Evolutionary conservation across 2,113 vertebrate species (phyloP).

Genomic region (Potamarius usumacintae): DNA sequence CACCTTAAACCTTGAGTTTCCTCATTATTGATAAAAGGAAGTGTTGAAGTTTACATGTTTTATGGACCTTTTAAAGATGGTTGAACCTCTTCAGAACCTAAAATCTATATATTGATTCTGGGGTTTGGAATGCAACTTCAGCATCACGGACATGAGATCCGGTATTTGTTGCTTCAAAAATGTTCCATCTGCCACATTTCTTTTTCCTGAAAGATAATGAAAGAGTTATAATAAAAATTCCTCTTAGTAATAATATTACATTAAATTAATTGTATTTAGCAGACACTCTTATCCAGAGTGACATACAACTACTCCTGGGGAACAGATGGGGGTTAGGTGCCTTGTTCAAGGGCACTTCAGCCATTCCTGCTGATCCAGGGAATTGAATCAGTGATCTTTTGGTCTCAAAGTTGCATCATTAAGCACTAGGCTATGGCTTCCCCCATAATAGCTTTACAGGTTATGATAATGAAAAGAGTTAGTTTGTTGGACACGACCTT

Average conservation of each 20-base stretch:
- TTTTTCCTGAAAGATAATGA: neutral
- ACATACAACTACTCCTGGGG: too few species aligned
- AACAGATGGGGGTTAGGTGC: too few species aligned
- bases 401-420: too few species aligned
- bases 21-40: neutral
- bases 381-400: too few species aligned
- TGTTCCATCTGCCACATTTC: neutral
- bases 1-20: neutral
- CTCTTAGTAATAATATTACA: too few species aligned
- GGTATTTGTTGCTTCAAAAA: neutral
- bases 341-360: too few species aligned
- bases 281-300: too few species aligned
- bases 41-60: neutral
- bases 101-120: neutral
- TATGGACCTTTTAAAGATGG: neutral
- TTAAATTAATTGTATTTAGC: too few species aligned
- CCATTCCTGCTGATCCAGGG: too few species aligned
- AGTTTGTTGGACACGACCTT: neutral
- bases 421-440: too few species aligned
- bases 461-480: neutral
- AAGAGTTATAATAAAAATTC: neutral
- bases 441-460: neutral
- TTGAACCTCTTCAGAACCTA: neutral
- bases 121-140: neutral
- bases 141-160: constrained; percentile 9